phyloP scores from a whole-genome alignment of 2,113 vertebrate genomes.

The Chamaetylas fuelleborni region DNA sequence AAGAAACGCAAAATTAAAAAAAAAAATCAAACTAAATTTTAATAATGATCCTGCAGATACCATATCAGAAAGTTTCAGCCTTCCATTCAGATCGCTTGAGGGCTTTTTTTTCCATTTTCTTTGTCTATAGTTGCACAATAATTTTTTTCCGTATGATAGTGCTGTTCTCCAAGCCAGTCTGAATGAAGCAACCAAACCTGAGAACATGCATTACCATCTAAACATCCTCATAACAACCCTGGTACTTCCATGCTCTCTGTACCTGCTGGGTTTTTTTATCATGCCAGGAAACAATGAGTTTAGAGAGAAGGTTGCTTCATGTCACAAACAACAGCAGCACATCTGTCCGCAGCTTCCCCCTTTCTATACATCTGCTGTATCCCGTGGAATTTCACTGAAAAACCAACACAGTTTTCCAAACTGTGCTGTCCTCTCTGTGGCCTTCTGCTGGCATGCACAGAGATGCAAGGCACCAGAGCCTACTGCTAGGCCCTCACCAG shows the following conservation, averaged over 20 bases:
- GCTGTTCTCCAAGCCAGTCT: background rate
- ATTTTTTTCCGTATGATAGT: background rate
- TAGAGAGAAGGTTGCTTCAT: background rate
- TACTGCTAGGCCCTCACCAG: background rate
- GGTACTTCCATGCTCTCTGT: background rate
- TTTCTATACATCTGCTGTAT: rapidly evolving
- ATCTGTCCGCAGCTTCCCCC: background rate
- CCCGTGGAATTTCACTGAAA: background rate
- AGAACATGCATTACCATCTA: background rate
- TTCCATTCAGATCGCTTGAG: background rate
- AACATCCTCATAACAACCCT: background rate
- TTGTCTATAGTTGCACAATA: background rate
- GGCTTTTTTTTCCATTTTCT: background rate
- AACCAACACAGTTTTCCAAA: background rate
- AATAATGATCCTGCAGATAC: background rate
- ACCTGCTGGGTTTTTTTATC: background rate
- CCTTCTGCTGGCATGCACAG: background rate
- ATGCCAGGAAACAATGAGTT: background rate
- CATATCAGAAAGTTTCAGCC: background rate
- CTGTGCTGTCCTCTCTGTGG: background rate
- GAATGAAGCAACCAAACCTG: background rate
- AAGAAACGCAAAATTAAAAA: background rate
- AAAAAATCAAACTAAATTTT: background rate
- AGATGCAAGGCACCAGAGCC: no score
- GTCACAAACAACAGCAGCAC: background rate